A percentile compares a stretch with the other conserved stretches of the same genome.
Evolutionary conservation across 2,797 vertebrate species (phyloP).

Genomic region (Furcifer pardalis): DNA sequence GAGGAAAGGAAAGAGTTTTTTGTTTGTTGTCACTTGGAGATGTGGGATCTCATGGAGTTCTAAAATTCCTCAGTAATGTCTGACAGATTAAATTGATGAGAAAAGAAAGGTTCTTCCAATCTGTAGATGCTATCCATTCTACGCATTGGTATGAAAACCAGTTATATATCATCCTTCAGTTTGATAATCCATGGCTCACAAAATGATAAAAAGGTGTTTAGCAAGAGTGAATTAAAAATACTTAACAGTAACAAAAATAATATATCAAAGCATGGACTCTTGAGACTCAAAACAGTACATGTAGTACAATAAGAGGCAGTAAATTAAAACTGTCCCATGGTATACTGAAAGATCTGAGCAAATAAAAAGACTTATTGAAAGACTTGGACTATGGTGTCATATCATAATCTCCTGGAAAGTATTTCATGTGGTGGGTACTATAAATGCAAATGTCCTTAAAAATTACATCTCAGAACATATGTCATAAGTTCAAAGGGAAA

Average conservation of each 20-base stretch:
- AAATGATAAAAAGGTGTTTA: neutral
- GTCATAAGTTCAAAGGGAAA: conserved; percentile 17
- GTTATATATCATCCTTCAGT: neutral
- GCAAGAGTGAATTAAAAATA: neutral
- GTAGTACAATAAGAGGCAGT: neutral
- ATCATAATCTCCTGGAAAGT: neutral
- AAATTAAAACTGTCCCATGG: neutral
- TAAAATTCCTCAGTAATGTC: too few relatives aligned
- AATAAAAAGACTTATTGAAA: neutral
- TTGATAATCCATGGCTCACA: too few relatives aligned
- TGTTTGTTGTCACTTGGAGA: too few relatives aligned
- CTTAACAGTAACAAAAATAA: neutral
- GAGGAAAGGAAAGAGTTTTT: too few relatives aligned
- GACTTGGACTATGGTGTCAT: too few relatives aligned
- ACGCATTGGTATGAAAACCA: neutral
- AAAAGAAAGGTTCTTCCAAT: too few relatives aligned
- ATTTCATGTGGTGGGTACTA: neutral
- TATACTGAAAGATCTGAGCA: neutral
- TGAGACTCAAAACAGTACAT: neutral
- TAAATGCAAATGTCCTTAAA: neutral
- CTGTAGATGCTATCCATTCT: too few relatives aligned
- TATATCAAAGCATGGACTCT: neutral
- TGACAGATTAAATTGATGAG: too few relatives aligned
- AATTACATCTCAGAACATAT: neutral
- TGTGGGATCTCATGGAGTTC: too few relatives aligned